These are phyloP conservation scores for Tenthredo distinguenda DNA, from an alignment of 2,888 invertebrate genomes.

Conservation along the genomic window DNA sequence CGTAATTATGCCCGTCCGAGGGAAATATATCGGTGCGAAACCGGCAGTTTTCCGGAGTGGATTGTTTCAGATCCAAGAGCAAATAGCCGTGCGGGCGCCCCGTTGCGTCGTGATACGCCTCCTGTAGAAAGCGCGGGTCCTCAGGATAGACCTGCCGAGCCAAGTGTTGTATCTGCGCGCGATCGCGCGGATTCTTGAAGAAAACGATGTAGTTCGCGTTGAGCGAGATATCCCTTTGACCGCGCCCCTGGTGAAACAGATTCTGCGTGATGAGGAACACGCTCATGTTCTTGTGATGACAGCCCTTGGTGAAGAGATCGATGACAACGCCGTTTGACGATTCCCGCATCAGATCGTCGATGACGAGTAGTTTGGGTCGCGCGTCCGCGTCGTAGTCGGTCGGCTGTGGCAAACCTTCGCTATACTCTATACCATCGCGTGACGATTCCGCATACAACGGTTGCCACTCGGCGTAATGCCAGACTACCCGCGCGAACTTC, in stretches of 20 bases:
- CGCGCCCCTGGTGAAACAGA: constrained; percentile 50
- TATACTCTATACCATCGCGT: neutral
- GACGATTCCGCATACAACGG: neutral
- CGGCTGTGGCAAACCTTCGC: constrained; percentile 34
- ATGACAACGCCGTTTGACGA: too few species aligned
- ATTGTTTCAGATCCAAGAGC: constrained; percentile 57
- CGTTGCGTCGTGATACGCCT: constrained; percentile 58
- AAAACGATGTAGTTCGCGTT: constrained; percentile 50
- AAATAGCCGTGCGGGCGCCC: constrained; percentile 58
- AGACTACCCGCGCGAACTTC: too few species aligned
- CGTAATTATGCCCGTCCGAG: constrained; percentile 10
- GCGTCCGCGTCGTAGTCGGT: constrained; percentile 38
- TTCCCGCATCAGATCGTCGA: constrained; percentile 54
- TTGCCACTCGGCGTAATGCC: constrained; percentile 30
- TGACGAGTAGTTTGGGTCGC: constrained; percentile 27
- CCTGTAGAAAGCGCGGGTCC: constrained; percentile 48
- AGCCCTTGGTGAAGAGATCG: constrained; percentile 42
- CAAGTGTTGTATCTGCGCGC: constrained; percentile 29
- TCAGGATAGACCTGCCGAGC: constrained; percentile 26
- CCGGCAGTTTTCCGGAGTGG: constrained; percentile 54
- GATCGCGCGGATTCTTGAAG: constrained; percentile 48
- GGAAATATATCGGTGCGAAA: constrained; percentile 53
- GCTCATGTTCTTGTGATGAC: constrained; percentile 51
- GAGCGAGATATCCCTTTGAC: neutral
- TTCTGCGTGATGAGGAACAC: constrained; percentile 54